phyloP scores from a whole-genome alignment of 2,797 vertebrate genomes.

The Centropyge bicolor region DNA sequence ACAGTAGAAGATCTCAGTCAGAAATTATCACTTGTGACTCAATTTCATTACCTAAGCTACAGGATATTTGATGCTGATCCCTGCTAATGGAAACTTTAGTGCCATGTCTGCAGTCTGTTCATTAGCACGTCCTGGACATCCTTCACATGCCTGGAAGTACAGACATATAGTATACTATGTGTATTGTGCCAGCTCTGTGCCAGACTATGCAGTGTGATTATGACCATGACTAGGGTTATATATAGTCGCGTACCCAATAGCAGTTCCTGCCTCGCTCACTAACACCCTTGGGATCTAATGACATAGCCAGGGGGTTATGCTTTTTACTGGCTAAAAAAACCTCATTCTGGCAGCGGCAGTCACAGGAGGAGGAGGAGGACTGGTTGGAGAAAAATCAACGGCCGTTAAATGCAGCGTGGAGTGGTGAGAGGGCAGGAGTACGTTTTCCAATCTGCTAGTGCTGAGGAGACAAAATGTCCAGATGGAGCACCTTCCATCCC shows the following conservation, averaged over 20 bases:
- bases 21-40: conserved; percentile 30
- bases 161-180: conserved; percentile 29
- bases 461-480: conserved; percentile 54
- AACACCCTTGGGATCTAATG: conserved; percentile 72
- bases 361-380: conserved; percentile 42
- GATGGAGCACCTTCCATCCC: conserved; percentile 26
- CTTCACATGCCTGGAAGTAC: conserved; percentile 38
- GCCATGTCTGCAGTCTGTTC: conserved; percentile 21
- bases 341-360: conserved; percentile 51
- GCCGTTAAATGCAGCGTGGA: conserved; percentile 33
- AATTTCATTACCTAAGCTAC: conserved; percentile 36
- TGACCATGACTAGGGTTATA: conserved; percentile 61
- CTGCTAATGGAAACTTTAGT: conserved; percentile 48
- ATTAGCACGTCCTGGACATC: conserved; percentile 49
- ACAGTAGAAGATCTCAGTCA: not conserved
- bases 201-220: conserved; percentile 54
- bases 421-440: conserved; percentile 16
- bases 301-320: conserved; percentile 69
- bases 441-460: conserved; percentile 38
- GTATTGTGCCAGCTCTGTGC: conserved; percentile 27
- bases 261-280: conserved; percentile 50
- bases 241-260: conserved; percentile 62
- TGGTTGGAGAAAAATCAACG: conserved; percentile 49
- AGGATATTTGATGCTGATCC: conserved; percentile 32
- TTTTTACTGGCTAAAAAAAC: conserved; percentile 69